phyloP scores from a whole-genome alignment of 2,888 invertebrate genomes.

The Oscheius sp. region DNA sequence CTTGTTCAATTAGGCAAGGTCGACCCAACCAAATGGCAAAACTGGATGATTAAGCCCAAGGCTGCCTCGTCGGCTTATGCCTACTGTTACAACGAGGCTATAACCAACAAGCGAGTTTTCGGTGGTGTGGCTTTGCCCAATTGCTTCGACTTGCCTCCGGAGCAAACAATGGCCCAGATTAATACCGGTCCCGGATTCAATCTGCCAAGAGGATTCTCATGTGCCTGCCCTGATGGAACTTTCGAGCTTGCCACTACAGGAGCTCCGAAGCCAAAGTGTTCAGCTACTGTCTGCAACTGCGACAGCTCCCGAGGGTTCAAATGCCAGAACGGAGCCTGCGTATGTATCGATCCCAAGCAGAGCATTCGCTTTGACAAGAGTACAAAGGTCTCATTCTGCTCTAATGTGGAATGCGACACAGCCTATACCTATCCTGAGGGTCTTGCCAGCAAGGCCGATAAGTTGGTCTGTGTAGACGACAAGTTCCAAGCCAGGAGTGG shows the following conservation, averaged over 20 bases:
- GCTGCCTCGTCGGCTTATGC: constrained; percentile 29
- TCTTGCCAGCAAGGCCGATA: not conserved
- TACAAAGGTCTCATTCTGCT: not conserved
- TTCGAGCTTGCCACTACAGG: not conserved
- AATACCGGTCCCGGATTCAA: not conserved
- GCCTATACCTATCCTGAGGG: not conserved
- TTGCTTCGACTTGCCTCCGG: constrained; percentile 1
- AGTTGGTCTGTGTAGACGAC: not conserved
- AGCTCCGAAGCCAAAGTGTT: not conserved
- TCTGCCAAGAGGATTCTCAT: constrained; percentile 6
- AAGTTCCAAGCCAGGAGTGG: constrained; percentile 10
- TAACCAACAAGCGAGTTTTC: not conserved
- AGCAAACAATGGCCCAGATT: not conserved
- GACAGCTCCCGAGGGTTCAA: not conserved
- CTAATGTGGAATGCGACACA: constrained; percentile 18
- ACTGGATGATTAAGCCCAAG: constrained; percentile 24
- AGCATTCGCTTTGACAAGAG: not conserved
- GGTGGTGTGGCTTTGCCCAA: constrained; percentile 3
- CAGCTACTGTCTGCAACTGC: constrained; percentile 6
- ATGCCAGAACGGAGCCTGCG: constrained; percentile 5
- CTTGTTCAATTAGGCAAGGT: not conserved
- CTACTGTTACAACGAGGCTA: constrained; percentile 21
- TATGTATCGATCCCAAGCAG: not conserved
- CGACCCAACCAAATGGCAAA: not conserved
- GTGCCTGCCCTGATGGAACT: constrained; percentile 27